Conservation (phyloP, 2,797 vertebrate genomes). For the Centropyge bicolor region DNA sequence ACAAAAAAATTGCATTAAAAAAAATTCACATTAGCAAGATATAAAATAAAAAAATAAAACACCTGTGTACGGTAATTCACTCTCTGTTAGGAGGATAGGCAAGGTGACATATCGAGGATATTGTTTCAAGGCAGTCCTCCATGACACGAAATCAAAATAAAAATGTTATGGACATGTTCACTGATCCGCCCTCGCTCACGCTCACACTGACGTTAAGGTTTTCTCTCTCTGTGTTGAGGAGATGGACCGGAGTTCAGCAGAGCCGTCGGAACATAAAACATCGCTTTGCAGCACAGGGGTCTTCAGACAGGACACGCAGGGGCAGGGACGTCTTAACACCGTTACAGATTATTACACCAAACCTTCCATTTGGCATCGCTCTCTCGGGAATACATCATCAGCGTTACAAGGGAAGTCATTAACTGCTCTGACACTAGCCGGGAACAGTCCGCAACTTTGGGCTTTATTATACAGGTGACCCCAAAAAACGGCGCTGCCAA, state of each 20-base stretch:
- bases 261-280: constrained; percentile 49
- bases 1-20: constrained; percentile 58
- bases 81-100: constrained; percentile 75
- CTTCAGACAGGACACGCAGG: constrained; percentile 37
- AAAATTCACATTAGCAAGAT: constrained; percentile 86
- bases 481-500: constrained; percentile 15
- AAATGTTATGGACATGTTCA: constrained; percentile 56
- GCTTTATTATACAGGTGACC: constrained; percentile 44
- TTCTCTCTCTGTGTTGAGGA: neutral
- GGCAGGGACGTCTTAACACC: constrained; percentile 37
- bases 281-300: constrained; percentile 60
- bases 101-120: constrained; percentile 75
- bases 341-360: constrained; percentile 41
- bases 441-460: constrained; percentile 42
- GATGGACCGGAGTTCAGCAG: constrained; percentile 21
- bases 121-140: constrained; percentile 81
- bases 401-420: constrained; percentile 45
- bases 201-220: neutral
- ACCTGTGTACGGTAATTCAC: constrained; percentile 62
- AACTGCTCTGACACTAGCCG: constrained; percentile 35
- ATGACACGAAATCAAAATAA: constrained; percentile 53
- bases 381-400: constrained; percentile 54
- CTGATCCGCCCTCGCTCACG: constrained; percentile 7
- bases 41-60: constrained; percentile 72
- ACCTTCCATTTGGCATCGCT: constrained; percentile 64